Percentiles rank a stretch among this genome's conserved stretches.
Conservation (phyloP, 2,888 invertebrate genomes). For the Tryphoninae sp. region DNA sequence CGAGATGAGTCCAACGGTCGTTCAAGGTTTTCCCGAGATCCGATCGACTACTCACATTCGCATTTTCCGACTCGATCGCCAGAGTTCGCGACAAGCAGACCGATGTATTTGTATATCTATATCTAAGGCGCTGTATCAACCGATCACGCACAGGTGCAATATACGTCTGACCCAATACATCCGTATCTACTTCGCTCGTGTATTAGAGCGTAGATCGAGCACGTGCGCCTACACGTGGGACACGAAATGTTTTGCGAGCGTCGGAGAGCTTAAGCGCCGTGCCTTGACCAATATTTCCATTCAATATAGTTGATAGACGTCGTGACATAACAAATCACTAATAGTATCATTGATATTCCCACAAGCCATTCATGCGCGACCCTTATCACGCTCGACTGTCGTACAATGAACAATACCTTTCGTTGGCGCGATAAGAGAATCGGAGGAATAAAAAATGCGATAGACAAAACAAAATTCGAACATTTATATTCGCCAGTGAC, state of each 20-base stretch:
- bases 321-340: background rate
- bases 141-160: background rate
- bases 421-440: background rate
- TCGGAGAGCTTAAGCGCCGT: constrained; percentile 7
- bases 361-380: background rate
- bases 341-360: constrained; percentile 1
- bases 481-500: background rate
- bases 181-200: background rate
- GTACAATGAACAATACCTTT: background rate
- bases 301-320: constrained; percentile 9
- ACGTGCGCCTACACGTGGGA: constrained; percentile 24
- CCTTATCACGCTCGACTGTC: background rate
- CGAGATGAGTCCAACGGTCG: constrained; percentile 28
- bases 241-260: constrained; percentile 12
- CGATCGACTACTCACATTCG: too few relatives aligned
- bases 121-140: background rate
- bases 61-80: too few relatives aligned
- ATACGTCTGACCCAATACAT: background rate
- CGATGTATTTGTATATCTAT: background rate
- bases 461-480: background rate
- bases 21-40: constrained; percentile 21
- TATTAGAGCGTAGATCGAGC: constrained; percentile 1
- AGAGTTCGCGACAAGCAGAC: too few relatives aligned
- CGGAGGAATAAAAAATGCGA: background rate
- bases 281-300: constrained; percentile 46